Conservation (phyloP, 2,797 vertebrate species). For the Sebastes steindachneri region DNA sequence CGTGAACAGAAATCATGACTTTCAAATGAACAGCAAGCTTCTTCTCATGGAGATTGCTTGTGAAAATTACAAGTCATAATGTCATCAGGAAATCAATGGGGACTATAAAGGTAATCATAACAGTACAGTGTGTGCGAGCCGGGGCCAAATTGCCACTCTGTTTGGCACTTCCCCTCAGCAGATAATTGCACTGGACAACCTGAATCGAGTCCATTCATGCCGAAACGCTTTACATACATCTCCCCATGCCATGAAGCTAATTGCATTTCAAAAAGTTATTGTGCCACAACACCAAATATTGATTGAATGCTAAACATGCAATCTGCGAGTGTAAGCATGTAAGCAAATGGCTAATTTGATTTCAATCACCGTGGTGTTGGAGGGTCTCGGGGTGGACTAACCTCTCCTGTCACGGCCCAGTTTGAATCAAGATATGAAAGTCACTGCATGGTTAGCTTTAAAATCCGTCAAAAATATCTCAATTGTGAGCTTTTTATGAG, state of each 20-base stretch:
- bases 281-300: constrained; percentile 76
- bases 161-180: constrained; percentile 71
- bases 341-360: constrained; percentile 78
- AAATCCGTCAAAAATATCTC: constrained; percentile 77
- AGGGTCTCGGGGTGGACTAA: constrained; percentile 38
- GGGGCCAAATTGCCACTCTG: constrained; percentile 76
- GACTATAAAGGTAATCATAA: constrained; percentile 83
- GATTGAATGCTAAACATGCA: constrained; percentile 81
- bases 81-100: constrained; percentile 80
- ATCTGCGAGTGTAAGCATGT: constrained; percentile 68
- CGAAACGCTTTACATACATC: constrained; percentile 79
- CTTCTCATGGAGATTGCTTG: constrained; percentile 75
- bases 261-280: constrained; percentile 79
- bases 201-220: constrained; percentile 80
- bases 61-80: constrained; percentile 84
- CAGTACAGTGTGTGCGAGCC: constrained; percentile 64
- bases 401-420: constrained; percentile 59
- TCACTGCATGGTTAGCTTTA: constrained; percentile 59
- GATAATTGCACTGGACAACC: constrained; percentile 83
- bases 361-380: constrained; percentile 48
- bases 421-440: constrained; percentile 73
- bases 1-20: constrained; percentile 69
- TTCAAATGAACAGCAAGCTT: constrained; percentile 78
- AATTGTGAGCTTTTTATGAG: constrained; percentile 67
- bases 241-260: constrained; percentile 75